Evolutionary conservation across 2,113 vertebrate species (phyloP), one percentile per base, ranked within the genome.

Genomic region (Spea bombifrons): DNA sequence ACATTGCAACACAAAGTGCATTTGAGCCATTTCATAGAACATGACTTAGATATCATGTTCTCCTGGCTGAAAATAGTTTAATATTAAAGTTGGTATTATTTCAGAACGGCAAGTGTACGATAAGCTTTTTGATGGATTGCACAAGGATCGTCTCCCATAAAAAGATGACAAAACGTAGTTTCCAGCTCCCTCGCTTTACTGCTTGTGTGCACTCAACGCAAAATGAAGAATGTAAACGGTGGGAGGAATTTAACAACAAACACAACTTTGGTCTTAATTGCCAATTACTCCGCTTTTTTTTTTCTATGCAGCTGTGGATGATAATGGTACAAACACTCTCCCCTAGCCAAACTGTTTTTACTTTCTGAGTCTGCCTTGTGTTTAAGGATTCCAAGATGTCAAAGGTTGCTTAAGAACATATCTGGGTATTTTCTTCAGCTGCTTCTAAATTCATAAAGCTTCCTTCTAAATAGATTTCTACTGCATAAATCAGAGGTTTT

Each of bases 201-300:
- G 30, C 30, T 30, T 30, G 30, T 30, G 30, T 1, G 30, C 30
- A 30, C 30, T 30, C 30, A 30, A 30, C 30, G 61, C 16, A 5
- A 8, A 64, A 64, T 30, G 43, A 75, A 75, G 73, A 81, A 75
- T 64, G 65, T 52, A 75, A 81, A 70, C 47, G 50, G 46, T 70
- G 43, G 53, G 55, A 81, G 64, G 72, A 82, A 78, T 78, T 67
- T 78, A 70, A 45, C 71, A 82, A 74, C 76, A 75, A 78, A 70
- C 67, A 75, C 76, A 45, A 45, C 12, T 74, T 70, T 78, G 44
- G 64, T 47, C 64, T 5, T 80, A 73, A 80, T 80, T 80, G 71
- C n/a, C 71, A 80, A 73, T 73, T 73, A 67, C 50, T n/a, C 49
- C 48, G 43, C 16, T 2, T 17, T 59, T 73, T 30, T 17, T 59